phyloP scores from a whole-genome alignment of 37 sponge, comb jelly and placozoan species.

The Lycopodina hypogea region DNA sequence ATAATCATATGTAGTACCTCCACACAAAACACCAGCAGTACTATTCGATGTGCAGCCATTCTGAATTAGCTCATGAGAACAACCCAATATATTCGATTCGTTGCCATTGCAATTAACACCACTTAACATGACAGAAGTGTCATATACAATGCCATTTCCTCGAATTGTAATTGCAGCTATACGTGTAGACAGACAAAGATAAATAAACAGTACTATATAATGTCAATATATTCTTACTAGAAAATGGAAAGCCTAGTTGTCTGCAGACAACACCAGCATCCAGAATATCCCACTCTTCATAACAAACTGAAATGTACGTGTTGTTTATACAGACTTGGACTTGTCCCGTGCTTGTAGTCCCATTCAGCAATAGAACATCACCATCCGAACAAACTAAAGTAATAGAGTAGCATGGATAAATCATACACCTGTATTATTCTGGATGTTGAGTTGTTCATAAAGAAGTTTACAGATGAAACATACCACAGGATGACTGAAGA shows the following conservation, averaged over 20 bases:
- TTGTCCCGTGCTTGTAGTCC: slow-evolving; percentile 4
- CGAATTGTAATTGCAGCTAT: neutral
- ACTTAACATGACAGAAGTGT: neutral
- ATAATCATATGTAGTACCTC: neutral
- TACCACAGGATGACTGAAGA: neutral
- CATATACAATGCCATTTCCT: neutral
- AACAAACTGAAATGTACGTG: slow-evolving; percentile 21
- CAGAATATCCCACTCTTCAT: slow-evolving; percentile 22
- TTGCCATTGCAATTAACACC: neutral
- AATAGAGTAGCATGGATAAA: too few relatives aligned
- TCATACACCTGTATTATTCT: too few relatives aligned
- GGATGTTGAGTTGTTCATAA: too few relatives aligned
- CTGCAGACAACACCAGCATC: slow-evolving; percentile 36
- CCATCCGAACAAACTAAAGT: slow-evolving; percentile 25
- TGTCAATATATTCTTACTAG: neutral
- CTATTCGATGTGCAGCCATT: neutral
- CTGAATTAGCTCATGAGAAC: neutral
- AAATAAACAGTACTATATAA: neutral
- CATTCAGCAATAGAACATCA: slow-evolving; percentile 24
- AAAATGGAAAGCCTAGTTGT: slow-evolving; percentile 20
- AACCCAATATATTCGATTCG: neutral
- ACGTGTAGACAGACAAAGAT: neutral
- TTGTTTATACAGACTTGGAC: slow-evolving; percentile 14
- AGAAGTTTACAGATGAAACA: neutral
- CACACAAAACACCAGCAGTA: neutral